Evolutionary conservation across 2,888 invertebrate genomes (phyloP), one percentile per base, ranked within the genome.

Genomic region (Hirudinaria manillensis): DNA sequence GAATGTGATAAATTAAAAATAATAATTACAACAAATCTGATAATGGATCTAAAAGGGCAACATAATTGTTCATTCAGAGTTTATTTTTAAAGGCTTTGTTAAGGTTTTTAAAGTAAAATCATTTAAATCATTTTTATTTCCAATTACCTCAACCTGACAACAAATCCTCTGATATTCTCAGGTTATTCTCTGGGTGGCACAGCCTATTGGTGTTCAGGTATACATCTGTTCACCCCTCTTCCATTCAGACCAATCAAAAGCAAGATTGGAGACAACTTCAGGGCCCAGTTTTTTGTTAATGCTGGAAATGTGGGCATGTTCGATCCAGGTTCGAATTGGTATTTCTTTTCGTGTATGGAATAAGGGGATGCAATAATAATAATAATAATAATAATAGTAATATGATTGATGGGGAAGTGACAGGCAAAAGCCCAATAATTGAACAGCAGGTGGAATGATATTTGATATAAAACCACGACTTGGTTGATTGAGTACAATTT

Each of bases 201-300:
- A 88, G 88, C 91, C 65, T 94, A 91, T 86, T 94, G 95, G 93
- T 90, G 93, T 21, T 88, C 89, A 2, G 96, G 92, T 0, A 83
- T 93, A 19, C 97, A 98, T 87, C 82, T 94, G 38, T 97, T 91
- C 88, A 89, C 92, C 0, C 96, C 96, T 16, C 88, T 99, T 76
- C 96, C 96, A 21, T 94, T 94, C 86, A 89, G 89, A 78, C 90
- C 91, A 3, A 90, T 91, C 19, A 89, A 89, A 81, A 91, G 91
- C 66, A 91, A 91, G 10, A 89, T 95, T 79, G 92, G 91, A 0
- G 91, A 93, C 79, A 88, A 93, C 80, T 92, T 97, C 84, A 89
- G 93, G 77, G 89, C 92, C 61, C 98, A 99, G 86, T 88, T 91
- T 75, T 99, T 98, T 86, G 84, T 93, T 77, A 95, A 94, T 85